A percentile compares a stretch with the other conserved stretches of the same genome.
Conservation (phyloP, 2,888 invertebrate genomes). For the Drosophila eohydei region DNA sequence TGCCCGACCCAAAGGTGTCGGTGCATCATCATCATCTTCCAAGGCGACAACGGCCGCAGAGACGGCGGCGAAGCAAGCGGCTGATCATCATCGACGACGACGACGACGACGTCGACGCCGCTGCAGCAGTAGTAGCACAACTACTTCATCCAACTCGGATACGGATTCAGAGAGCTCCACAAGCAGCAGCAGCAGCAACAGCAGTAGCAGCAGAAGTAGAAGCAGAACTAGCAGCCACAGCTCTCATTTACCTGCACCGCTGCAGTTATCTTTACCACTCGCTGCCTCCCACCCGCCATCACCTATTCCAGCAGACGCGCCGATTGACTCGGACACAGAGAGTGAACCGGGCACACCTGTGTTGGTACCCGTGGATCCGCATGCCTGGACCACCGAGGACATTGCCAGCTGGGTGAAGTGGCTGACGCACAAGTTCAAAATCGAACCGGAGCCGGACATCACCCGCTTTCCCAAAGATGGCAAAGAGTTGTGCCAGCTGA, state of each 20-base stretch:
- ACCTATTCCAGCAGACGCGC: background rate
- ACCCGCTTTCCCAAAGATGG: conserved; percentile 87
- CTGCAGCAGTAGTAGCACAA: conserved; percentile 46
- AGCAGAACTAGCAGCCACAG: conserved; percentile 20
- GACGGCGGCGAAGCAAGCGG: conserved; percentile 32
- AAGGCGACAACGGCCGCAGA: conserved; percentile 51
- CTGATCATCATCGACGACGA: conserved; percentile 11
- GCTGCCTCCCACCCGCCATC: conserved; percentile 30
- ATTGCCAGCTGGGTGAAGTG: conserved; percentile 88
- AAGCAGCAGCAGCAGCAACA: conserved; percentile 13
- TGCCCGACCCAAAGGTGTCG: conserved; percentile 66
- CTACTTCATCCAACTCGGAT: conserved; percentile 40
- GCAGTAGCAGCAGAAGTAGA: conserved; percentile 7
- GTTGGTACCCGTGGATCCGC: conserved; percentile 86
- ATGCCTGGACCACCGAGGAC: conserved; percentile 87
- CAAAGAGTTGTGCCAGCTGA: conserved; percentile 87
- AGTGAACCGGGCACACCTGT: conserved; percentile 62
- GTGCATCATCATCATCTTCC: conserved; percentile 31
- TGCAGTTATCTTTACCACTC: background rate
- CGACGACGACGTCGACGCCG: conserved; percentile 19
- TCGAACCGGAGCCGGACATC: conserved; percentile 86
- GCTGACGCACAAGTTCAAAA: conserved; percentile 87
- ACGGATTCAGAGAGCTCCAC: conserved; percentile 41
- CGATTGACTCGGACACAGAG: conserved; percentile 41
- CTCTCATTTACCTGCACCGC: conserved; percentile 23